Evolutionary conservation across 2,113 vertebrate species (phyloP), one percentile per base, ranked within the genome.

Genomic region (Sinocyclocheilus grahami): DNA sequence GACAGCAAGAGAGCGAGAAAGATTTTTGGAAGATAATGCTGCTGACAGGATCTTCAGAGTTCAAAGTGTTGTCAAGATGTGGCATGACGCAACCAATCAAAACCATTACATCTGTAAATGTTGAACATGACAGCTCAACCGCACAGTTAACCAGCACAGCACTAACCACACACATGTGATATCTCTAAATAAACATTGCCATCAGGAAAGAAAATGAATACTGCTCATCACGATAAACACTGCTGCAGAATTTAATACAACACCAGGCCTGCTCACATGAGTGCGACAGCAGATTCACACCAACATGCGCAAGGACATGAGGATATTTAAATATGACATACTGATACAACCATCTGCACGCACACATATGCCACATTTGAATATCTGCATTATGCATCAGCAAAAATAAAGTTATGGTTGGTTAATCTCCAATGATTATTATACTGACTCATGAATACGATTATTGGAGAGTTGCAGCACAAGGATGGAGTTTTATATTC

Each of bases 381-480:
- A 86, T 86, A 82, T 86, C 55, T 75, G 78, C 24, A 75, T 82
- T 82, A 86, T 86, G 53, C 71, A 86, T 82, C 78, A 81, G 78
- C 14, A 16, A 33, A 33, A 33, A 33, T 33, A 33, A 33, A 33
- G 30, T 82, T 75, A 51, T 82, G 85, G 85, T 82, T 82, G 85
- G 78, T 76, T 82, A 62, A 81, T 79, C 48, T 58, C 33, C 63
- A 81, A 42, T 86, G 55, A 86, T 51, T 82, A 76, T 86, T 86
- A 55, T 51, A 46, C 39, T 82, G 82, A 81, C 67, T 82, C 85
- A 86, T 82, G 69, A 65, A 82, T 51, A 82, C 37, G n/a, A 82
- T 80, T 82, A 74, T 75, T 75, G 78, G 14, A 30, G 67, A 74
- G 16, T 16, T 53, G 79, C 24, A 30, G 22, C 77, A 71, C 37